Base-by-base conservation (phyloP, 2,113 vertebrate genomes). In the Astur gentilis region DNA sequence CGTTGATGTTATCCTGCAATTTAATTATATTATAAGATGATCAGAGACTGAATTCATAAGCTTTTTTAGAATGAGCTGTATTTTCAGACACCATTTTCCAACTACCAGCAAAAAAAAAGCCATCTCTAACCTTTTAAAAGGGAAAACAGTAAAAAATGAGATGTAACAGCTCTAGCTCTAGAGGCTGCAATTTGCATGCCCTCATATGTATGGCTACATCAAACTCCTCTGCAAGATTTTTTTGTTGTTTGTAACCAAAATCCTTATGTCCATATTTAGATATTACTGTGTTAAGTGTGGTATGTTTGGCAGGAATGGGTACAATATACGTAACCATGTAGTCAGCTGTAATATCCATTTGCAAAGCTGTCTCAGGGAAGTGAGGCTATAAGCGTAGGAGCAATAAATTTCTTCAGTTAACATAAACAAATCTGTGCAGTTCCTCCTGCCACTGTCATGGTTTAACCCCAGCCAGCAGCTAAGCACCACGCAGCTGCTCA, bases 391-490 rank as follows among this genome's bases (percentile, higher is more conserved):
- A 93, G 15, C 0, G 0, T 23, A 79, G 69, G 31, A 95, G 38
- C 47, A 89, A 78, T 3, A 12, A 71, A 89, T 89, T 83, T 82
- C 38, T 82, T 47, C 57, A 61, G 47, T 89, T 87, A 96, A n/a
- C 50, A 36, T 55, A 89, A 94, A 96, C 38, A 93, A 84, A 94
- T 91, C 54, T 96, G 65, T 82, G 69, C 14, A 60, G 13, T 45
- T 93, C 15, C 13, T 76, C 20, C 15, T 45, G 62, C 62, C 31
- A 49, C 27, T 52, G 50, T 52, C 4, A 3, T 52, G 50, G 50
- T 52, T 52, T 52, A 52, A 52, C 25, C 25, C 50, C 50, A 52
- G 25, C 25, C 25, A 26, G 50, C 50, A 26, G 9, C 50, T 16
- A 52, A 52, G 50, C 8, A 52, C 50, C 50, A 52, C 25, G 1